Evolutionary conservation across 2,113 vertebrate genomes (phyloP), one percentile per base, ranked within the genome.

Genomic region (Corythornis vintsioides): DNA sequence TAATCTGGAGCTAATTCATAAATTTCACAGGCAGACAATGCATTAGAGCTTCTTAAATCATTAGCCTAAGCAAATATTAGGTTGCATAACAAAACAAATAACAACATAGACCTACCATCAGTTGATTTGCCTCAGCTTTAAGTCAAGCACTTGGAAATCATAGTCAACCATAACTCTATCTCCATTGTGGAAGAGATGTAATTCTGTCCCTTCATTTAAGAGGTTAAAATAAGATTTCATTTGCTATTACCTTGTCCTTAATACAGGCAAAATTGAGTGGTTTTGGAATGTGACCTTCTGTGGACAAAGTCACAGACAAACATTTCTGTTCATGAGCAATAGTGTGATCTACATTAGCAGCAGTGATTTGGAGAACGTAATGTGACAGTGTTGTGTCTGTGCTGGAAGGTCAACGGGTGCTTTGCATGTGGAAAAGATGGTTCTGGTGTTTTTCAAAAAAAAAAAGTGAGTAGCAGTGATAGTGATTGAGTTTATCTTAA

Each of bases 1-100:
- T 90, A 88, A 88, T 92, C 74, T 75, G 72, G 53, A 81, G 24
- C 55, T 89, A 56, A 85, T 83, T 96, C 86, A 94, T 70, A 89
- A 95, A 74, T 38, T 87, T 93, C 75, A 89, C 75, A 89, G 67
- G 47, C 48, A 89, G 78, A 90, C 38, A 70, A 59, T 78, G 61
- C 35, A 53, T 80, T 92, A 71, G 25, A 86, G 52, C 45, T 86
- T 63, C 86, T 87, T 57, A 89, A 75, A 69, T 48, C 8, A 50
- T 64, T 90, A 93, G 11, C n/a, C 48, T 89, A 89, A 92, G 38
- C 19, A 93, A 96, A 89, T 83, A 94, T 12, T 89, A 64, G 20
- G 33, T 74, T 83, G 16, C 19, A 35, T 13, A 85, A 22, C 20
- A 71, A 88, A 92, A 67, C 29, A 88, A 82, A 76, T 16, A 61